Conservation (phyloP, 2,888 invertebrate genomes). For the Galeopsomyia nigrocyanea region DNA sequence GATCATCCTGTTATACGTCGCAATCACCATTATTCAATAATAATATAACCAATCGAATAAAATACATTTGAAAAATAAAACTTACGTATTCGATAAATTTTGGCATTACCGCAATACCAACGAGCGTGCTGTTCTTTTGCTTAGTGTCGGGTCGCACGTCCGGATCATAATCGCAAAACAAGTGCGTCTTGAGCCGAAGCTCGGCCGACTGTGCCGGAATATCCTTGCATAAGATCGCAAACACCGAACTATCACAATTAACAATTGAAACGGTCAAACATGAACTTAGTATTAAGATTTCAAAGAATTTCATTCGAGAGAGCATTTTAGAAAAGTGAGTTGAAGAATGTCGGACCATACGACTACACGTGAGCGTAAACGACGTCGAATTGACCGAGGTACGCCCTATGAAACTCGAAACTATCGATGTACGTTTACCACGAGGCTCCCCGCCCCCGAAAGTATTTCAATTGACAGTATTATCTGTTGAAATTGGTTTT, state of each 20-base stretch:
- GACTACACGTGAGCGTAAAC: neutral
- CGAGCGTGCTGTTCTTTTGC: constrained; percentile 70
- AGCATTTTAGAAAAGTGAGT: constrained; percentile 13
- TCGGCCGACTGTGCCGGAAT: constrained; percentile 50
- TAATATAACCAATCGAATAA: neutral
- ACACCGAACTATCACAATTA: neutral
- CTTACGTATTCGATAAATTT: constrained; percentile 70
- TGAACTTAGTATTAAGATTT: too few relatives aligned
- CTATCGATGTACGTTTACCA: constrained; percentile 1
- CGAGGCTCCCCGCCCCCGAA: constrained; percentile 21
- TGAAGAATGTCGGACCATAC: neutral
- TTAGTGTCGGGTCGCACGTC: constrained; percentile 52
- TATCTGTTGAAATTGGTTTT: too few relatives aligned
- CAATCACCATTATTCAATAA: neutral
- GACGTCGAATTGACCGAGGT: neutral
- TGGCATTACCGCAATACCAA: constrained; percentile 71
- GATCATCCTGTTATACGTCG: constrained; percentile 53
- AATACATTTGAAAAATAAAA: neutral
- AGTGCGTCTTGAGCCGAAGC: constrained; percentile 68
- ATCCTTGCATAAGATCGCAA: constrained; percentile 51
- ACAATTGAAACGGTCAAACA: neutral
- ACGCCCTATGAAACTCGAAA: constrained; percentile 46
- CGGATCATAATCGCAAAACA: constrained; percentile 72
- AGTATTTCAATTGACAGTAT: too few relatives aligned
- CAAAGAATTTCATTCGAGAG: too few relatives aligned